Conservation (phyloP, 1,140 invertebrate genomes). For the Carcinoscorpius rotundicauda region DNA sequence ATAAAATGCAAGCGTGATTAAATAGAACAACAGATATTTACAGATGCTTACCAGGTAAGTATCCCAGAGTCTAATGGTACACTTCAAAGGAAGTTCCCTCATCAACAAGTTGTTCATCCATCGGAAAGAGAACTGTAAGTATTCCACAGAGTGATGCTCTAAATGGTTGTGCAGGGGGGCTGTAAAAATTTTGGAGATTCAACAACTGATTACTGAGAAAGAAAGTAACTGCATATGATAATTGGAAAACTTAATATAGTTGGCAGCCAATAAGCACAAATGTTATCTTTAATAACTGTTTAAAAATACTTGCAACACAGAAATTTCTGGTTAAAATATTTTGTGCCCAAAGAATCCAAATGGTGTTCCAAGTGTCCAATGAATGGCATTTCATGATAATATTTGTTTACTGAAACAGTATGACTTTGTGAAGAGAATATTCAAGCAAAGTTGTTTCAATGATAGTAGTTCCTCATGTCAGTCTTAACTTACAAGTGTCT, state of each 20-base stretch:
- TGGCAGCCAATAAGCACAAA: background rate
- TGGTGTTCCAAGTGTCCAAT: no score
- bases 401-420: no score
- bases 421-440: no score
- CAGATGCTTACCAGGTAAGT: conserved; percentile 64
- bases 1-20: background rate
- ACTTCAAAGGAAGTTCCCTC: conserved; percentile 88
- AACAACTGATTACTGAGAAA: background rate
- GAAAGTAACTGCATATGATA: no score
- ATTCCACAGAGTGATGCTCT: conserved; percentile 86
- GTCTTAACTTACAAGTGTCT: no score
- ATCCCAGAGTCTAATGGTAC: conserved; percentile 98
- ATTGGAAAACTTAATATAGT: no score
- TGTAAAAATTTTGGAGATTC: conserved; percentile 29
- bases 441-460: no score
- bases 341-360: no score
- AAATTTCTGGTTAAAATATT: no score
- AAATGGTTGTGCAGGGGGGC: conserved; percentile 82
- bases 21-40: background rate
- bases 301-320: background rate
- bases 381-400: no score
- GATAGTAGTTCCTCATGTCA: no score
- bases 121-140: conserved; percentile 98
- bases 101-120: conserved; percentile 99
- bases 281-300: background rate